A percentile compares a stretch with the other conserved stretches of the same genome.
Conservation (phyloP, 2,797 vertebrate genomes). For the Enteromius treurensis region DNA sequence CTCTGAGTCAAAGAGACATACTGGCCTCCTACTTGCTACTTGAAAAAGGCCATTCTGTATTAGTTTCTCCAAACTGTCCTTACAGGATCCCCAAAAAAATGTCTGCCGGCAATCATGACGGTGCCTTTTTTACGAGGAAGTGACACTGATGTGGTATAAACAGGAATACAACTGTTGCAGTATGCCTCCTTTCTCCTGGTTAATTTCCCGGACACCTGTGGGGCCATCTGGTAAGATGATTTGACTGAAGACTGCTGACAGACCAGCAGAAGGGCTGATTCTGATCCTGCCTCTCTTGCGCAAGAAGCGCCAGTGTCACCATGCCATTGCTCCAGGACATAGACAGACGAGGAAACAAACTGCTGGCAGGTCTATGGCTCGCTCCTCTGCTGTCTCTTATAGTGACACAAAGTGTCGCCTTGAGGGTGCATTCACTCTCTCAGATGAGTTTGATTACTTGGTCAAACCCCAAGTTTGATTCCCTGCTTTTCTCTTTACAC, state of each 20-base stretch:
- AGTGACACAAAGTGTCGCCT: neutral
- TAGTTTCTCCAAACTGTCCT: slow-evolving; percentile 25
- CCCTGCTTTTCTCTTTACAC: neutral
- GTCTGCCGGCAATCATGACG: slow-evolving; percentile 61
- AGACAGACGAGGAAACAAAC: slow-evolving; percentile 51
- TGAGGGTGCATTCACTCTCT: slow-evolving; percentile 3
- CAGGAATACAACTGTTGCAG: slow-evolving; percentile 41
- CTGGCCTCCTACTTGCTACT: slow-evolving; percentile 38
- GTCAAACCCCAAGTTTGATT: neutral
- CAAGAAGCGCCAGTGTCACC: slow-evolving; percentile 57
- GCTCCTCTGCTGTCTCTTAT: neutral
- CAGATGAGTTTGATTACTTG: slow-evolving; percentile 13
- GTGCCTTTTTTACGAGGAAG: slow-evolving; percentile 55
- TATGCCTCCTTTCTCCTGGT: slow-evolving; percentile 61
- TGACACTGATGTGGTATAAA: slow-evolving; percentile 63
- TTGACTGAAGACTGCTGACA: slow-evolving; percentile 75
- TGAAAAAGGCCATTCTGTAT: slow-evolving; percentile 52
- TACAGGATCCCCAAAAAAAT: slow-evolving; percentile 58
- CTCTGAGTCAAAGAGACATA: slow-evolving; percentile 17
- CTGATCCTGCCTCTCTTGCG: slow-evolving; percentile 38
- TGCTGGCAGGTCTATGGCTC: slow-evolving; percentile 13
- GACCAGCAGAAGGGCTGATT: slow-evolving; percentile 70
- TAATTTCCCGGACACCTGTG: slow-evolving; percentile 71
- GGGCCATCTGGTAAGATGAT: slow-evolving; percentile 68
- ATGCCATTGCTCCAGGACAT: slow-evolving; percentile 67